Conservation (phyloP, 2,113 vertebrate genomes). For the Microtus pennsylvanicus region DNA sequence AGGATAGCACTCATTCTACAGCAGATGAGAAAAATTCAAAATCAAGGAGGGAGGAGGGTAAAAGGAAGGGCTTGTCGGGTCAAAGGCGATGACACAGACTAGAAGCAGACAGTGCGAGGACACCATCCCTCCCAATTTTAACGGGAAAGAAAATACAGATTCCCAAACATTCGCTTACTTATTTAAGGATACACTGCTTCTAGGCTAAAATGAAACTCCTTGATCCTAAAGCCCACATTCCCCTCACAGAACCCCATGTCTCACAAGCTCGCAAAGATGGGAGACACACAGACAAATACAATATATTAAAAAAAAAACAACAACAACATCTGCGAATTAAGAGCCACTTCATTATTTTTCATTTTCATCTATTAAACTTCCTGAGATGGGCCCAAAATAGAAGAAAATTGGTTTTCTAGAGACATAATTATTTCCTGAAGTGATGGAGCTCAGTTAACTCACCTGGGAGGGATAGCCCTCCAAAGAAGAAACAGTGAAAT, state of each 20-base stretch:
- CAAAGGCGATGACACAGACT: not conserved
- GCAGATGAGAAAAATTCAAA: not conserved
- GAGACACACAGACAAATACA: not conserved
- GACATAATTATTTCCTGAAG: constrained; percentile 38
- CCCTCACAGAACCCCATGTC: not conserved
- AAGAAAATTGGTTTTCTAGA: constrained; percentile 25
- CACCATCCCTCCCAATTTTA: not conserved
- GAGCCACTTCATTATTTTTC: not conserved
- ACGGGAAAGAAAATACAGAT: not conserved
- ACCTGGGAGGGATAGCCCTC: not conserved
- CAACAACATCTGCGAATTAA: not conserved
- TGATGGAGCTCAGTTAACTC: constrained; percentile 4
- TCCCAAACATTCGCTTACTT: not conserved
- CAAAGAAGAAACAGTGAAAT: not conserved
- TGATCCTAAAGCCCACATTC: not conserved
- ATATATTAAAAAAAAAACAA: not conserved
- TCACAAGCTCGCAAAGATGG: not conserved
- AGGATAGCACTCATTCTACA: not conserved
- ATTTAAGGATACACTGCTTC: not conserved
- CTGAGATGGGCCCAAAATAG: constrained; percentile 12
- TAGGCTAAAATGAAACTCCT: not conserved
- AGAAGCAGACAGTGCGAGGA: not conserved
- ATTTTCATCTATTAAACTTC: constrained; percentile 49
- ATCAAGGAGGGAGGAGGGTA: not conserved
- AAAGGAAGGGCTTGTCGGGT: not conserved